Percentiles rank a stretch among this genome's conserved stretches.
phyloP scores from a whole-genome alignment of 2,113 vertebrate genomes.

The Cyprinodon brontotheroides region DNA sequence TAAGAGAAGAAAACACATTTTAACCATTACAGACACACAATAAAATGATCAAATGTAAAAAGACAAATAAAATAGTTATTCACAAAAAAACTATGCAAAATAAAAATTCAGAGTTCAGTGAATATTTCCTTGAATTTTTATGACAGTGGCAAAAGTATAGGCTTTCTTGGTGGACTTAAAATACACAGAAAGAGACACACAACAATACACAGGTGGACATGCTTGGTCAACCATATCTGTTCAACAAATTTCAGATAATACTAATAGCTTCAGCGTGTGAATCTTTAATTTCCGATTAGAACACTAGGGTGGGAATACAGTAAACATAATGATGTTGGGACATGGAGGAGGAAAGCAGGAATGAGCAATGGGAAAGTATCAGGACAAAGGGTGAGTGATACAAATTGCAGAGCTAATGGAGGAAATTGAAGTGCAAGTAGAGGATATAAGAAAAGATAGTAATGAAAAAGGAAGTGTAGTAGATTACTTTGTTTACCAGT shows the following conservation, averaged over 20 bases:
- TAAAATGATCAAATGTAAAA: too few species aligned
- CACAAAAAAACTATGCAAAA: too few species aligned
- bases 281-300: slow-evolving; percentile 37
- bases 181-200: neutral
- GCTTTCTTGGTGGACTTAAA: slow-evolving; percentile 32
- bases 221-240: slow-evolving; percentile 24
- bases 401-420: slow-evolving; percentile 42
- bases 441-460: slow-evolving; percentile 56
- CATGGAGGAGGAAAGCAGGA: slow-evolving; percentile 10
- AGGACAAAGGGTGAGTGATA: neutral
- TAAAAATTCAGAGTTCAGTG: too few species aligned
- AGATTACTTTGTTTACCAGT: slow-evolving; percentile 49
- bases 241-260: slow-evolving; percentile 44
- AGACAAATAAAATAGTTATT: too few species aligned
- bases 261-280: slow-evolving; percentile 51
- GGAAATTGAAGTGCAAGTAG: slow-evolving; percentile 49
- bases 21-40: too few species aligned
- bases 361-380: slow-evolving; percentile 29
- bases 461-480: slow-evolving; percentile 50
- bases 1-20: too few species aligned
- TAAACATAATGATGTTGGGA: slow-evolving; percentile 37
- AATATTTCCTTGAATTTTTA: slow-evolving; percentile 24
- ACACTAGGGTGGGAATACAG: slow-evolving; percentile 28
- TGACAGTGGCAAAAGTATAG: slow-evolving; percentile 60
- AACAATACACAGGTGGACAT: neutral